These are phyloP conservation scores for Neolamprologus tretocephalus DNA, from an alignment of 2,113 vertebrate genomes.

Conservation along the genomic window DNA sequence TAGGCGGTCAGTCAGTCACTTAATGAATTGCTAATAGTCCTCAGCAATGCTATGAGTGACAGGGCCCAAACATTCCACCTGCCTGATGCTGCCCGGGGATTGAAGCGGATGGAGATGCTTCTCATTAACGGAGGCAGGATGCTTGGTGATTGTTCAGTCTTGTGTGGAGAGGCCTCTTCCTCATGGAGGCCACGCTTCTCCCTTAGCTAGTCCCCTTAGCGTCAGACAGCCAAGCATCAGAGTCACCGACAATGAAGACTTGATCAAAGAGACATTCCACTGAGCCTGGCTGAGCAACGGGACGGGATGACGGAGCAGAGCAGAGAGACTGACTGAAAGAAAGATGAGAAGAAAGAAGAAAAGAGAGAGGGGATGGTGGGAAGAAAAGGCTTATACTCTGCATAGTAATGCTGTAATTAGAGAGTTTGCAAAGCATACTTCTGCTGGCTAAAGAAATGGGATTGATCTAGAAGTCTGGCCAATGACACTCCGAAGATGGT, in stretches of 20 bases:
- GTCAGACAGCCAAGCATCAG: slow-evolving; percentile 24
- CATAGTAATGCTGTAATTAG: slow-evolving; percentile 32
- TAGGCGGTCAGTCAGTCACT: slow-evolving; percentile 46
- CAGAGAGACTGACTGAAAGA: slow-evolving; percentile 6
- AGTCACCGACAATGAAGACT: slow-evolving; percentile 64
- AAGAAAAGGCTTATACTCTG: background rate
- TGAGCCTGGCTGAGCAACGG: slow-evolving; percentile 46
- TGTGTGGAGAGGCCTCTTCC: slow-evolving; percentile 52
- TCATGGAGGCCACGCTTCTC: slow-evolving; percentile 35
- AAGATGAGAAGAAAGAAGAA: slow-evolving; percentile 6
- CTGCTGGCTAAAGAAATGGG: background rate
- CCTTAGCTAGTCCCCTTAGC: slow-evolving; percentile 16
- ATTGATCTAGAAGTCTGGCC: background rate
- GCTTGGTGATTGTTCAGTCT: slow-evolving; percentile 52
- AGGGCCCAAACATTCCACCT: slow-evolving; percentile 60
- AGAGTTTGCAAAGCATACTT: slow-evolving; percentile 21
- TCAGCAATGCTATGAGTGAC: slow-evolving; percentile 57
- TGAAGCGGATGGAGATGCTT: slow-evolving; percentile 43
- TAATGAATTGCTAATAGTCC: slow-evolving; percentile 67
- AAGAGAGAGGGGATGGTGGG: background rate
- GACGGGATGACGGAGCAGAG: background rate
- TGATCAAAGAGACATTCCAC: slow-evolving; percentile 65
- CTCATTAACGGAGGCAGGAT: slow-evolving; percentile 57
- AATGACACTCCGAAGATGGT: background rate
- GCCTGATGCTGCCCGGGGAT: slow-evolving; percentile 41